Evolutionary conservation across 1,140 invertebrate species (phyloP).

Genomic region (Laupala kohalensis): DNA sequence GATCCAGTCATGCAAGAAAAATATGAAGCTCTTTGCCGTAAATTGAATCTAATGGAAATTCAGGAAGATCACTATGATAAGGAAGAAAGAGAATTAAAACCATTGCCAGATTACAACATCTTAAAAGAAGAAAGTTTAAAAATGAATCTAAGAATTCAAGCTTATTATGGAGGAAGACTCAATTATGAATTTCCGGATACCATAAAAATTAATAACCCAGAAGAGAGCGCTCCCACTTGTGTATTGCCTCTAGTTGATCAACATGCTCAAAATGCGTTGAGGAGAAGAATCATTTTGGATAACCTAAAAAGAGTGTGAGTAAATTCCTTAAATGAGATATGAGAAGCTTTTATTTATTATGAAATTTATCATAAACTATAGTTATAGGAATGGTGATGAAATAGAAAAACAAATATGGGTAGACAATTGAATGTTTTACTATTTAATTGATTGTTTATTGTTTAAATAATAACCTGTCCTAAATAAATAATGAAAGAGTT

Average conservation of each 20-base stretch:
- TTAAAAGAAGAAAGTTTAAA: constrained; percentile 40
- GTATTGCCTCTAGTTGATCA: constrained; percentile 38
- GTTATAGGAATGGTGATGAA: neutral
- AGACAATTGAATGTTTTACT: no score
- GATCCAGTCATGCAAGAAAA: constrained; percentile 20
- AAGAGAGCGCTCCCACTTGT: constrained; percentile 20
- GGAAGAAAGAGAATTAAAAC: constrained; percentile 29
- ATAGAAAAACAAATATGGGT: no score
- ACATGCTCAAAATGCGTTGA: constrained; percentile 37
- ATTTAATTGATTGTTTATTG: no score
- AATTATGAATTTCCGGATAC: constrained; percentile 19
- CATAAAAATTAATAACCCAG: constrained; percentile 16
- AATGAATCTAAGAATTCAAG: constrained; percentile 39
- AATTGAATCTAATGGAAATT: constrained; percentile 38
- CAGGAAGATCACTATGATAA: constrained; percentile 28
- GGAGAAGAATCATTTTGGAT: constrained; percentile 39
- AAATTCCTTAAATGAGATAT: neutral
- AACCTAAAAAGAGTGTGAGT: constrained; percentile 34
- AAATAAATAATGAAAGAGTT: no score
- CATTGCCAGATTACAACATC: constrained; percentile 38
- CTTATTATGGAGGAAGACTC: constrained; percentile 31
- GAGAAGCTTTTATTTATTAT: neutral
- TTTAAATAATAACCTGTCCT: no score
- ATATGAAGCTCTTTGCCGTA: constrained; percentile 38
- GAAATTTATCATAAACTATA: neutral